Evolutionary conservation across 2,113 vertebrate genomes (phyloP).

Genomic region (Gracilinanus agilis): DNA sequence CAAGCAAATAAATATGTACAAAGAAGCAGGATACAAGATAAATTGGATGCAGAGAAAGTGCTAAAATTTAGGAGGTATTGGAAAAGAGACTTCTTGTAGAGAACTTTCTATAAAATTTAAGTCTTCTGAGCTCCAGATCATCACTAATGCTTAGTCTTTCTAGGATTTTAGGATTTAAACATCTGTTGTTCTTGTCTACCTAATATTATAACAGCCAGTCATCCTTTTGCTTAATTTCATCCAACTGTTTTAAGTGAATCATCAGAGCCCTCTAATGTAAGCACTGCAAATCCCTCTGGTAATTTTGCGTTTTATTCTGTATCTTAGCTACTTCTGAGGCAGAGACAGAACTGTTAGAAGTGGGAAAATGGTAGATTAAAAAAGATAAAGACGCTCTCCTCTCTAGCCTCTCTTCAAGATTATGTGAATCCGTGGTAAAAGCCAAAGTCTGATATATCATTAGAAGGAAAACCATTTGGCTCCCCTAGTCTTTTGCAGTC

Average conservation of each 20-base stretch:
- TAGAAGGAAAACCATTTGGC: conserved; percentile 66
- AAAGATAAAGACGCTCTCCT: background rate
- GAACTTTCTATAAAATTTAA: background rate
- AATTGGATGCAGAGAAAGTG: background rate
- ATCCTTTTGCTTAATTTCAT: background rate
- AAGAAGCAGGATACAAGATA: background rate
- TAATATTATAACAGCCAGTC: background rate
- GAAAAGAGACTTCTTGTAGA: background rate
- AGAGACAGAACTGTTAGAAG: background rate
- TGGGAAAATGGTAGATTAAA: background rate
- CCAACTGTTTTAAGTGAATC: background rate
- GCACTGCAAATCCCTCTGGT: background rate
- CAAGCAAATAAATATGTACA: background rate
- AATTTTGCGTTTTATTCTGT: background rate
- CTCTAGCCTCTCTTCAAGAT: background rate
- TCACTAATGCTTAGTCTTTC: background rate
- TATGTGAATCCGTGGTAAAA: background rate
- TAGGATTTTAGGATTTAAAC: background rate
- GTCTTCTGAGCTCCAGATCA: background rate
- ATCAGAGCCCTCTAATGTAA: background rate
- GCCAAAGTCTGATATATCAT: conserved; percentile 68
- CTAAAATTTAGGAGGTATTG: background rate
- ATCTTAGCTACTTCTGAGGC: background rate
- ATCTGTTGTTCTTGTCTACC: background rate
- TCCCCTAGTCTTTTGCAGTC: conserved; percentile 83